Base-by-base conservation (phyloP, 1,140 invertebrate genomes). In the Pectinophora gossypiella region DNA sequence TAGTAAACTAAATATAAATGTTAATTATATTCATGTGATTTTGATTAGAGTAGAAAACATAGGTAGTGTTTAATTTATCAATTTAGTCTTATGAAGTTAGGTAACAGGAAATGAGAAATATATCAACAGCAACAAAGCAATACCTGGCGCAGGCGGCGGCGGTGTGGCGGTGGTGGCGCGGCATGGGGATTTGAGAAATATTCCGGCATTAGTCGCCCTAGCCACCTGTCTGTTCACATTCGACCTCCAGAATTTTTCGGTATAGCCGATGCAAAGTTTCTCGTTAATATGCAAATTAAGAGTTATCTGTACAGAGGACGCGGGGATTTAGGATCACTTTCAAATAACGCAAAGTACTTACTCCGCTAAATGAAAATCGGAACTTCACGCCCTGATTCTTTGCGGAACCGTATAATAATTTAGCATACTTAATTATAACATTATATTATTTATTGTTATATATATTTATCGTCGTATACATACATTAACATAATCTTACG, bases 281-380 rank as follows among this genome's bases (percentile, higher is more conserved):
- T 82, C 72, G 76, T 82, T 82, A 82, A 74, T 79, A 82, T 82
- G 78, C 72, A 82, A 82, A 82, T 82, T 77, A 76, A 77, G 66
- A 78, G 70, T 77, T 72, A 75, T 76, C 77, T 73, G 75, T 55
- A 61, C 64, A 59, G 69, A 75, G 68, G 72, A 76, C 61, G 56
- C 59, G 46, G 56, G 51, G 67, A 72, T 68, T 77, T 71, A 72
- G 68, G 72, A 74, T 76, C 68, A 76, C 68, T 72, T 76, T 72
- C 59, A 60, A 64, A 68, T 70, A 69, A 70, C 63, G 61, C 59
- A 48, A 57, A 64, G 54, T 56, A 54, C n/a, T n/a, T n/a, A n/a
- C 48, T 35, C 50, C n/a, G 64, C 55, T 64, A 62, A 70, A 74
- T 64, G 71, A 66, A 69, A 72, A 71, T 73, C 72, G 67, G 59